A percentile compares a stretch with the other conserved stretches of the same genome.
These are phyloP conservation scores for Himalopsyche japonica DNA, from an alignment of 2,888 invertebrate species.

Conservation along the genomic window DNA sequence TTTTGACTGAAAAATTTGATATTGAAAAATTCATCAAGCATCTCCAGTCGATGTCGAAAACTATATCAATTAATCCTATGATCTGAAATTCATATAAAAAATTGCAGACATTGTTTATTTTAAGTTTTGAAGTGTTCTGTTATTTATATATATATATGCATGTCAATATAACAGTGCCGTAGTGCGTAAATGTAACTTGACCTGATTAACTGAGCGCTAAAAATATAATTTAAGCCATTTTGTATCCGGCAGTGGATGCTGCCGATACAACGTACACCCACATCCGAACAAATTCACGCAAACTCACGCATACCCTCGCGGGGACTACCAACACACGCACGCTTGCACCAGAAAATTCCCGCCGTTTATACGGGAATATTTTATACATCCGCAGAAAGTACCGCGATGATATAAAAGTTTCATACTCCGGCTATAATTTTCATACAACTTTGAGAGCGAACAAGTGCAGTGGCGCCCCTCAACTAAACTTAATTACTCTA, in stretches of 20 bases:
- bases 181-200: neutral
- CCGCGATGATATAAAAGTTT: conserved; percentile 41
- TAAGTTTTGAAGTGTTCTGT: too few relatives aligned
- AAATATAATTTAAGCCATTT: conserved; percentile 36
- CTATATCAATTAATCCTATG: too few relatives aligned
- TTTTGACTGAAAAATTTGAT: too few relatives aligned
- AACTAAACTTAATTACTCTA: neutral
- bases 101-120: too few relatives aligned
- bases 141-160: too few relatives aligned
- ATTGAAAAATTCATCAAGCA: too few relatives aligned
- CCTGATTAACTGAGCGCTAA: neutral
- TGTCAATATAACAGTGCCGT: neutral
- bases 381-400: conserved; percentile 41
- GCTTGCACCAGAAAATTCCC: conserved; percentile 22
- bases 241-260: conserved; percentile 20
- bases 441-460: conserved; percentile 36
- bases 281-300: conserved; percentile 14
- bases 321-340: neutral
- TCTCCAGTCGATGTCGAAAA: too few relatives aligned
- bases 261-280: conserved; percentile 6
- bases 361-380: conserved; percentile 39
- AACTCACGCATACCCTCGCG: neutral
- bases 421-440: conserved; percentile 41
- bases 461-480: neutral
- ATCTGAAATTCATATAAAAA: neutral